These are phyloP conservation scores for Saccopteryx bilineata DNA, from an alignment of 2,113 vertebrate genomes.

Conservation along the genomic window DNA sequence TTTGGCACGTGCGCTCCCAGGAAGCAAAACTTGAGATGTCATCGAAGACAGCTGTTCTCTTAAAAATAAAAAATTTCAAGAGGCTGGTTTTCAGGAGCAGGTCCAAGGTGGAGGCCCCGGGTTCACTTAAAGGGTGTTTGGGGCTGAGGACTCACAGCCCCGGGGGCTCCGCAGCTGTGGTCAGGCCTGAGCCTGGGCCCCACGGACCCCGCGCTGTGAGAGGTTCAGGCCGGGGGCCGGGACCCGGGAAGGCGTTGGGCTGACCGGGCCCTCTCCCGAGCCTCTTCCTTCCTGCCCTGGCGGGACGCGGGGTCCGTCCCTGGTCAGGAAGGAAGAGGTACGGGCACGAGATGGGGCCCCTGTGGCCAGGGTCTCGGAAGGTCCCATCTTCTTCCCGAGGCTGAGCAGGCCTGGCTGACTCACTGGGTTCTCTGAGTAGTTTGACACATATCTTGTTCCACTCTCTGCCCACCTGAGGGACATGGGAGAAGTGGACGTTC, in stretches of 20 bases:
- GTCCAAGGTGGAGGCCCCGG: not conserved
- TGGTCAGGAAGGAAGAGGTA: not conserved
- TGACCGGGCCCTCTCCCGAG: accelerated
- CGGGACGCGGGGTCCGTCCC: not conserved
- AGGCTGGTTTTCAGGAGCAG: not conserved
- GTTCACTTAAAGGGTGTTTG: not conserved
- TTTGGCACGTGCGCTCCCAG: conserved; percentile 78
- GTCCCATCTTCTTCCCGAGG: not conserved
- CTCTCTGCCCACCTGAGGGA: not conserved
- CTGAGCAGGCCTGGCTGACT: not conserved
- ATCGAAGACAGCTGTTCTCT: conserved; percentile 72
- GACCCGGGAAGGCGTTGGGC: not conserved
- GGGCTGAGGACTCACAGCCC: not conserved
- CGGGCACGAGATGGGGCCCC: accelerated
- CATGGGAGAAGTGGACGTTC: no score
- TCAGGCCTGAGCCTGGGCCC: not conserved
- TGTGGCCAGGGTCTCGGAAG: not conserved
- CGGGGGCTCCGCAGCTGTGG: accelerated
- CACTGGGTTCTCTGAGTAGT: not conserved
- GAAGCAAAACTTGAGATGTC: conserved; percentile 81
- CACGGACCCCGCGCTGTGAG: not conserved
- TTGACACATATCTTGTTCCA: not conserved
- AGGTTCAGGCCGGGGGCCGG: not conserved
- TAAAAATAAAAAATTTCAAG: not conserved
- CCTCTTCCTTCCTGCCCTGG: not conserved